A percentile compares a stretch with the other conserved stretches of the same genome.
Evolutionary conservation across 2,797 vertebrate species (phyloP).

Genomic region (Aplochiton taeniatus): DNA sequence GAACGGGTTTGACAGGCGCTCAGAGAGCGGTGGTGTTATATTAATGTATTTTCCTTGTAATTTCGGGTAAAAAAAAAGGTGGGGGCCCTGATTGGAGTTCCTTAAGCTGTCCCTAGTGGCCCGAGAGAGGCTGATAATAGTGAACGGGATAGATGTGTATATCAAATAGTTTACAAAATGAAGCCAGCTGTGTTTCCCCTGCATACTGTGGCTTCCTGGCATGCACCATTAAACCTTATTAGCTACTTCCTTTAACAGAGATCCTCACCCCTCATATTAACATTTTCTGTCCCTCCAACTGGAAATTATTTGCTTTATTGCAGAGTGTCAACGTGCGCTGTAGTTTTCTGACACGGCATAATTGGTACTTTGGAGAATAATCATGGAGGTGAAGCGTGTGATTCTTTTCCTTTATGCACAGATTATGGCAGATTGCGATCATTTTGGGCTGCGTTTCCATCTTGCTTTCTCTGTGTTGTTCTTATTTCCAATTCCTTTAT

Average conservation of each 20-base stretch:
- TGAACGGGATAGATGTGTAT: constrained; percentile 94
- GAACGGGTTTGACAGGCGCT: background rate
- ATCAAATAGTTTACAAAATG: constrained; percentile 99
- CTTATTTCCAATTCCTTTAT: constrained; percentile 75
- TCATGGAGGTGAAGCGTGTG: constrained; percentile 88
- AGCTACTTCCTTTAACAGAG: constrained; percentile 99
- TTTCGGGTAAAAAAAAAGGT: constrained; percentile 79
- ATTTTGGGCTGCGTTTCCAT: constrained; percentile 49
- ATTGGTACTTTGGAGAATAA: constrained; percentile 99
- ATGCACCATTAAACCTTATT: constrained; percentile 99
- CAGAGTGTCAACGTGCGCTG: constrained; percentile 95
- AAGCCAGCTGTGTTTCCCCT: constrained; percentile 99
- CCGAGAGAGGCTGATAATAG: constrained; percentile 92
- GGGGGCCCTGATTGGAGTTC: constrained; percentile 84
- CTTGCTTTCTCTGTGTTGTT: constrained; percentile 32
- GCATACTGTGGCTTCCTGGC: constrained; percentile 99
- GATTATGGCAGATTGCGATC: constrained; percentile 86
- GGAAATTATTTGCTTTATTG: constrained; percentile 99
- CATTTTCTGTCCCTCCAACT: constrained; percentile 98
- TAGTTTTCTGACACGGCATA: constrained; percentile 94
- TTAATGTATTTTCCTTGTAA: constrained; percentile 84
- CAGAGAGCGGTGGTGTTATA: constrained; percentile 59
- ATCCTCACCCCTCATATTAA: constrained; percentile 99
- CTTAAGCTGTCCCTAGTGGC: constrained; percentile 92
- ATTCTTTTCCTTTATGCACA: constrained; percentile 91